Percentiles rank a stretch among this genome's conserved stretches.
These are phyloP conservation scores for Sicus ferrugineus DNA, from an alignment of 2,888 invertebrate genomes.

Conservation along the genomic window DNA sequence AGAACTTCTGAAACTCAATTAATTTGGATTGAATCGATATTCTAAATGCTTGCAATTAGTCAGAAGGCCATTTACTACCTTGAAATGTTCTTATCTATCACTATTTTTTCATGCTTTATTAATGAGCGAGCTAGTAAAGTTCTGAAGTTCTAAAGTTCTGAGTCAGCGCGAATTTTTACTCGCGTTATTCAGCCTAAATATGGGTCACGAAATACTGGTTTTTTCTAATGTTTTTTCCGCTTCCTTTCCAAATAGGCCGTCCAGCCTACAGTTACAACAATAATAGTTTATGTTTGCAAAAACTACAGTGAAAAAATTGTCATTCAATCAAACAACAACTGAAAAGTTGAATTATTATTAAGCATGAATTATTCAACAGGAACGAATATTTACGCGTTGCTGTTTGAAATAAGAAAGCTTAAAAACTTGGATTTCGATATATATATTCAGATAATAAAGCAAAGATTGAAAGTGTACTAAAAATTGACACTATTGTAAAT, in stretches of 20 bases:
- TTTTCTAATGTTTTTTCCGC: background rate
- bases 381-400: background rate
- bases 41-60: too few relatives aligned
- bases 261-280: too few relatives aligned
- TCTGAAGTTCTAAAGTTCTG: background rate
- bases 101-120: too few relatives aligned
- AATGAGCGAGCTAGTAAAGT: too few relatives aligned
- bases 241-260: too few relatives aligned
- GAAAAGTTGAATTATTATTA: background rate
- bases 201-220: constrained; percentile 9
- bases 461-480: background rate
- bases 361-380: background rate
- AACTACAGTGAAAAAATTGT: background rate
- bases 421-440: background rate
- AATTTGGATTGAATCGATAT: too few relatives aligned
- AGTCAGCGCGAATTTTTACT: background rate
- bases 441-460: background rate
- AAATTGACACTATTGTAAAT: background rate
- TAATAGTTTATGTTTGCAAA: background rate
- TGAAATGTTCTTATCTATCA: too few relatives aligned
- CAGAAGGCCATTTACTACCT: too few relatives aligned
- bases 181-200: background rate
- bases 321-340: background rate
- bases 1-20: too few relatives aligned
- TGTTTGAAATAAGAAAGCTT: background rate